These are phyloP conservation scores for Linyphia triangularis DNA, from an alignment of 2,888 invertebrate species.

Conservation along the genomic window DNA sequence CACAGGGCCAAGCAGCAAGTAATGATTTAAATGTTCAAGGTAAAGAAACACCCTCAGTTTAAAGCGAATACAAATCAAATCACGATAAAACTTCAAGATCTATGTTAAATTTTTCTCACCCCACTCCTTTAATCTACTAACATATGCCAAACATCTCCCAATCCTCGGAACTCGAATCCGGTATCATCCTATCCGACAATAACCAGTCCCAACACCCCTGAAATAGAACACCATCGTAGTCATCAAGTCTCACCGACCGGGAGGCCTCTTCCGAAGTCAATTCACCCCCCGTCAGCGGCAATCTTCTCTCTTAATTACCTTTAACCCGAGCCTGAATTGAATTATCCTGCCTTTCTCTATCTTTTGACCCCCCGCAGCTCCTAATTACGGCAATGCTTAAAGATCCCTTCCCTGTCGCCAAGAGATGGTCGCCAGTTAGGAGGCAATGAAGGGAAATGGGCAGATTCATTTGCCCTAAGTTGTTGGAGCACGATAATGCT, in stretches of 20 bases:
- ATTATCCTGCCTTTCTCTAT: conserved; percentile 25
- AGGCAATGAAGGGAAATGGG: conserved; percentile 5
- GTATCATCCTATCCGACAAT: conserved; percentile 2
- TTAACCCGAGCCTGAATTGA: conserved; percentile 32
- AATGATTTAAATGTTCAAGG: too few species aligned
- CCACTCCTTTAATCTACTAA: too few species aligned
- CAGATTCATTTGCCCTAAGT: not conserved
- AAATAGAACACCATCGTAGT: not conserved
- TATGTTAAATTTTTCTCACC: too few species aligned
- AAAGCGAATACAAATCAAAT: too few species aligned
- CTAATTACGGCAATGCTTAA: conserved; percentile 24
- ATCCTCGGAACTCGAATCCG: not conserved
- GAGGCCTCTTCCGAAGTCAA: not conserved
- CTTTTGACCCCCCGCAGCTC: not conserved
- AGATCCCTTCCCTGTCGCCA: not conserved
- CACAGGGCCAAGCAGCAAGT: too few species aligned
- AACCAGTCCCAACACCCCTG: conserved; percentile 11
- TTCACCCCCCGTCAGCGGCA: conserved; percentile 11
- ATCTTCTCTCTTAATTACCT: conserved; percentile 49
- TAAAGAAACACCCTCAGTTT: too few species aligned
- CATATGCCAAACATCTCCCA: not conserved
- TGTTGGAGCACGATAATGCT: conserved; percentile 1
- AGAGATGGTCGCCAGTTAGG: not conserved
- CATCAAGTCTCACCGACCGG: conserved; percentile 19
- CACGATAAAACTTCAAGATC: too few species aligned